Evolutionary conservation across 2,888 invertebrate species (phyloP), one percentile per base, ranked within the genome.

Genomic region (Sarcophaga rosellei): DNA sequence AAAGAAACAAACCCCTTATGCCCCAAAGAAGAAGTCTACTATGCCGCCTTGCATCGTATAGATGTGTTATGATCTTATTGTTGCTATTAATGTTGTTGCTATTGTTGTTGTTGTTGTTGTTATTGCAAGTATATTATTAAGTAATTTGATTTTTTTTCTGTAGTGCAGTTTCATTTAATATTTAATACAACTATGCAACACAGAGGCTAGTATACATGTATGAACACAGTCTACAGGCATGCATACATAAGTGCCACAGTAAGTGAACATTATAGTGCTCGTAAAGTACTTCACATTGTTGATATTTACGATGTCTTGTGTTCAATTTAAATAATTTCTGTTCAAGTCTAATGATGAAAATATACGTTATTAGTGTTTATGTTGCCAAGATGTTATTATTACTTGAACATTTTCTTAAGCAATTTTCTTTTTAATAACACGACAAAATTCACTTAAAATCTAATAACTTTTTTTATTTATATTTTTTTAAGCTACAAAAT

Each of bases 101-200:
- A 1, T 8, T 35, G 35, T 35, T 53, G 15, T 53, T 53, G 11
- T 15, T n/a, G 53, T 44, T 35, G 25, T 61, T 68, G 25, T 47
- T 35, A 44, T 72, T 76, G 63, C 76, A 59, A 65, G 70, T 73
- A 59, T 84, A 65, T 79, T 84, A 84, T 84, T 84, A 84, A 84
- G 79, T 84, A 84, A 79, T 79, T 84, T 84, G 57, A 70, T 79
- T 84, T 84, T 35, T 35, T 35, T 74, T 84, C 74, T n/a, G n/a
- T n/a, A n/a, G 79, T 79, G 69, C 35, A 79, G 65, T 70, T 69
- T 79, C 73, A 79, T 84, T 79, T 75, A 84, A 79, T 84, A 65
- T 57, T 57, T 17, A 57, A 15, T 76, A 76, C 63, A n/a, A 82
- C 76, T 25, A 76, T 10, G 35, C 35, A 35, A 10, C 10, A 35